These are phyloP conservation scores for Rhinogobius similis DNA, from an alignment of 2,113 vertebrate species.

Conservation along the genomic window DNA sequence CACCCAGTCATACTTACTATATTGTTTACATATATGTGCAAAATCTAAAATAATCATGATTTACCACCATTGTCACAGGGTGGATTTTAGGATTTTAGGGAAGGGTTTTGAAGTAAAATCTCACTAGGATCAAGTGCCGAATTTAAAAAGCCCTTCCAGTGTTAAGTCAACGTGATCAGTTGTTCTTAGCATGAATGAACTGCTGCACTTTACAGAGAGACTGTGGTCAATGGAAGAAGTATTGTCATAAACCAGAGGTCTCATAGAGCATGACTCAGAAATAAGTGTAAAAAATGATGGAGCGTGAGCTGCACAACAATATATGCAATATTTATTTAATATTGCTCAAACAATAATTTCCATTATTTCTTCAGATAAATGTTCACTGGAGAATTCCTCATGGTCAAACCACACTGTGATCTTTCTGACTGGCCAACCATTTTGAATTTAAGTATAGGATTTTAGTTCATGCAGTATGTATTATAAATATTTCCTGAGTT, in stretches of 20 bases:
- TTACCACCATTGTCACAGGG: neutral
- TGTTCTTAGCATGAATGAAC: neutral
- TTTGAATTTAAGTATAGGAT: neutral
- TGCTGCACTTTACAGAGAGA: constrained; percentile 3
- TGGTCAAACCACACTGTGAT: constrained; percentile 7
- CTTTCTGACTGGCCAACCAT: neutral
- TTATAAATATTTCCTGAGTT: neutral
- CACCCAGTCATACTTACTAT: neutral
- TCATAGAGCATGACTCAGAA: neutral
- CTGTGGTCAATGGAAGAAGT: neutral
- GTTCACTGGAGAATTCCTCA: neutral
- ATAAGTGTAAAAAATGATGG: neutral
- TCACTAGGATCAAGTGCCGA: neutral
- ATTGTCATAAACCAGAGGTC: neutral
- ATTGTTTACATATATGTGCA: neutral
- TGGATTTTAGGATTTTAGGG: neutral
- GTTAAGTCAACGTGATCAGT: neutral
- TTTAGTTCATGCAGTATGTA: constrained; percentile 1
- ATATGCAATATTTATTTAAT: constrained; percentile 10
- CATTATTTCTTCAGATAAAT: neutral
- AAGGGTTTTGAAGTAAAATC: neutral
- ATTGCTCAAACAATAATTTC: constrained; percentile 1
- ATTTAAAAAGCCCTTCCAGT: neutral
- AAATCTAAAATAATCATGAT: neutral
- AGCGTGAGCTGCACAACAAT: neutral